Conservation (phyloP, 2,797 vertebrate genomes). For the Tapera naevia region DNA sequence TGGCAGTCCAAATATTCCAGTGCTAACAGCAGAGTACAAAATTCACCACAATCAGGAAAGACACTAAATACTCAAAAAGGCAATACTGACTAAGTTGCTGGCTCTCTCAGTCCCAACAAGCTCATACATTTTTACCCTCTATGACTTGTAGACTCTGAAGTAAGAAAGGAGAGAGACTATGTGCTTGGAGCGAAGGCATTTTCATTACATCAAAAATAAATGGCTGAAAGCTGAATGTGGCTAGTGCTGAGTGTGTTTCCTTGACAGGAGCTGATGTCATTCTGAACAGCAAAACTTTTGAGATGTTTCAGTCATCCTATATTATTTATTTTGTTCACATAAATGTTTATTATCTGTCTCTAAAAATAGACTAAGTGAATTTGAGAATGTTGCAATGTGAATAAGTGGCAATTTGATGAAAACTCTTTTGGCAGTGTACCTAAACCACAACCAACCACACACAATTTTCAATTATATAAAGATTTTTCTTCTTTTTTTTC, state of each 20-base stretch:
- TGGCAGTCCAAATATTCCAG: neutral
- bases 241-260: neutral
- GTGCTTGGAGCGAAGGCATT: neutral
- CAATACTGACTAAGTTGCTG: conserved; percentile 5
- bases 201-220: conserved; percentile 7
- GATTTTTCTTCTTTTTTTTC: neutral
- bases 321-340: conserved; percentile 46
- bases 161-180: neutral
- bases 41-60: neutral
- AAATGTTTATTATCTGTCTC: conserved; percentile 31
- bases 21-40: neutral
- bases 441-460: neutral
- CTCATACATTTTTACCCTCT: neutral
- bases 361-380: conserved; percentile 17
- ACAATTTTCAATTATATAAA: neutral
- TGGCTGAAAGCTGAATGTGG: conserved; percentile 5
- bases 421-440: neutral
- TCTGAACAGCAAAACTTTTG: neutral
- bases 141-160: neutral
- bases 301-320: conserved; percentile 24
- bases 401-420: neutral
- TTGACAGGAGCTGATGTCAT: neutral
- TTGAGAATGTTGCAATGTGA: neutral
- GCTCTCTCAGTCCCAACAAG: neutral
- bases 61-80: conserved; percentile 23